Base-by-base conservation (phyloP, 1,140 invertebrate genomes). In the Hyles euphorbiae region DNA sequence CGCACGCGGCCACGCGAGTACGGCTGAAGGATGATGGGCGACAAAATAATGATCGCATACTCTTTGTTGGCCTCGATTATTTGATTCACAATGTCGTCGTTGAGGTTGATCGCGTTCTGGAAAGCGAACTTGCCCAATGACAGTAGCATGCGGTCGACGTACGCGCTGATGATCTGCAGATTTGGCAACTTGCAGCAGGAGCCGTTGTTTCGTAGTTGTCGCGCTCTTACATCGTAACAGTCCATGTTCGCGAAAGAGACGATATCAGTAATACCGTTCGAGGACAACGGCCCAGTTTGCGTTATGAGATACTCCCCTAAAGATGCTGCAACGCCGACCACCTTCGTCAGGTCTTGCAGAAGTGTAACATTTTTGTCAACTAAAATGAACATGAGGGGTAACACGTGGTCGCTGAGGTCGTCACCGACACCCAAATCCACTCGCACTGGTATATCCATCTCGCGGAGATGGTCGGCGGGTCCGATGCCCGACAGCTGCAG, bases 321-420 rank as follows among this genome's bases (percentile, higher is more conserved):
- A 71, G 74, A 40, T 78, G 71, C 0, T 81, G 61, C 65, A 90
- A 9, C 34, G 0, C 91, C 8, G 58, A 8, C 40, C 70, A 64
- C 48, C 76, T 87, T 63, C 76, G 65, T 4, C 81, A 62, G 10
- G 78, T 74, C 11, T 59, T 69, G 32, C 1, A n/a, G 11, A 0
- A 54, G 9, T 2, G 52, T 10, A 70, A 62, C 52, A 90, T 65
- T 46, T 90, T 11, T 71, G 61, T 67, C 92, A 8, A 72, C 80
- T 60, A 67, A 83, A 74, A 48, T 91, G 60, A 43, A 89, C 34
- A 47, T 85, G 76, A 74, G 78, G 74, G 55, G 88, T 80, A 36
- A 88, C 0, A 80, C 67, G 72, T 97, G 96, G 76, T 96, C 95
- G 67, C 94, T 94, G 6, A 97, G 89, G 76, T 96, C 95, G 5